These are phyloP conservation scores for Cerceris ruficornis DNA, from an alignment of 2,888 invertebrate genomes.

Conservation along the genomic window DNA sequence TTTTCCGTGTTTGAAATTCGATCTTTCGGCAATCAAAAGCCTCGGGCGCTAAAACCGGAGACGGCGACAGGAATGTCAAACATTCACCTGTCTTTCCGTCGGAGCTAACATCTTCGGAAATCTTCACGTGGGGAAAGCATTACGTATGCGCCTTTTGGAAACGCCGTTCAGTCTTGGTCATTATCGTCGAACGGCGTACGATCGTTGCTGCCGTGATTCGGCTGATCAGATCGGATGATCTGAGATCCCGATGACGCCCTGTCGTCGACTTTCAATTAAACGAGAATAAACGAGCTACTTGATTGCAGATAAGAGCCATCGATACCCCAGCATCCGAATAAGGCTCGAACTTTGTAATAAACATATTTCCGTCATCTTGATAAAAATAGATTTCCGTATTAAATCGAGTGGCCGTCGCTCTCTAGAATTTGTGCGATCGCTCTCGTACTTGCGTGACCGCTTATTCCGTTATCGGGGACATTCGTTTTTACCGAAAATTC, in stretches of 20 bases:
- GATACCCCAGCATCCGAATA: not conserved
- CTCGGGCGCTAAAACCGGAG: constrained; percentile 38
- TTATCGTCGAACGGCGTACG: constrained; percentile 46
- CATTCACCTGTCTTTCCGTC: constrained; percentile 50
- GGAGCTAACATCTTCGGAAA: constrained; percentile 32
- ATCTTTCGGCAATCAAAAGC: constrained; percentile 24
- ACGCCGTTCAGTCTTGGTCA: constrained; percentile 12
- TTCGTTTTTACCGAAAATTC: too few species aligned
- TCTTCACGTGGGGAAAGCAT: constrained; percentile 30
- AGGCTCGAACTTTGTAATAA: not conserved
- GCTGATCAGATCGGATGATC: constrained; percentile 40
- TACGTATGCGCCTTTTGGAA: constrained; percentile 51
- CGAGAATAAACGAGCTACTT: constrained; percentile 53
- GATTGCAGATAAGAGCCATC: constrained; percentile 40
- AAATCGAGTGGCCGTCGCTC: too few species aligned
- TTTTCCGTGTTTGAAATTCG: not conserved
- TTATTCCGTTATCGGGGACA: too few species aligned
- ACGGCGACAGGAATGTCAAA: constrained; percentile 56
- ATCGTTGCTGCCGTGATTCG: constrained; percentile 38
- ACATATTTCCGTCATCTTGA: too few species aligned
- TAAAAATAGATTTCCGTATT: not conserved
- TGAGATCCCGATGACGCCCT: constrained; percentile 35
- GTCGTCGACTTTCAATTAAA: constrained; percentile 54
- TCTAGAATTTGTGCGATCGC: too few species aligned
- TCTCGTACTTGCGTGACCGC: too few species aligned